Evolutionary conservation across 2,113 vertebrate genomes (phyloP).

Genomic region (Scartelaos histophorus): DNA sequence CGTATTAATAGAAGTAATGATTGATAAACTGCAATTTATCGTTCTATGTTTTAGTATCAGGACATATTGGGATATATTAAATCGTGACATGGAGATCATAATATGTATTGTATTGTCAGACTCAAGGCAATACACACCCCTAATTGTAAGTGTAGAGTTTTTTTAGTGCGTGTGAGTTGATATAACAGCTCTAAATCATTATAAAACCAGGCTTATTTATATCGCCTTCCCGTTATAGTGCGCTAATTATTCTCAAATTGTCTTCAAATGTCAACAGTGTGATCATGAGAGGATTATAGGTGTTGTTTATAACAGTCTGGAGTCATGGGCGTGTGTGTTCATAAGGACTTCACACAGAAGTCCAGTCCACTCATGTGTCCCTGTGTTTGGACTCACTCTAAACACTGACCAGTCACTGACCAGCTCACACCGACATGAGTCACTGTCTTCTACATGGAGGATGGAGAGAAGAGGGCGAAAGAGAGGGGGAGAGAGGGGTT

Average conservation of each 20-base stretch:
- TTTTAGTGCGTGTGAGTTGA: no score
- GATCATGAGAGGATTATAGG: not conserved
- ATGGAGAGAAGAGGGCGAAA: not conserved
- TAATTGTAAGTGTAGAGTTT: no score
- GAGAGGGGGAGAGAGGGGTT: not conserved
- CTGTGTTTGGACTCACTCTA: not conserved
- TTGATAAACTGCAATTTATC: no score
- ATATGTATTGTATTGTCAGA: no score
- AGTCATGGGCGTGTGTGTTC: not conserved
- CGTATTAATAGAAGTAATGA: no score
- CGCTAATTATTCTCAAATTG: not conserved
- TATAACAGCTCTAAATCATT: not conserved
- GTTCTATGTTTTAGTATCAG: no score
- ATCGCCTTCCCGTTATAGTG: not conserved
- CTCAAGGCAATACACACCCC: no score
- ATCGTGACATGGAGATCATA: no score
- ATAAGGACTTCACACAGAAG: not conserved
- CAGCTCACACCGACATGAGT: constrained; percentile 56
- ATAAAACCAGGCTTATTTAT: not conserved
- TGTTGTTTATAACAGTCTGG: not conserved
- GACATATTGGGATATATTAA: no score
- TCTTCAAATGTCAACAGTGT: not conserved
- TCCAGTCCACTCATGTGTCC: not conserved
- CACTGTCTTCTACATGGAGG: constrained; percentile 55
- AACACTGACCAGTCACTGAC: constrained; percentile 4